phyloP scores from a whole-genome alignment of 2,888 invertebrate genomes.

The Rhabditophanes sp. region DNA sequence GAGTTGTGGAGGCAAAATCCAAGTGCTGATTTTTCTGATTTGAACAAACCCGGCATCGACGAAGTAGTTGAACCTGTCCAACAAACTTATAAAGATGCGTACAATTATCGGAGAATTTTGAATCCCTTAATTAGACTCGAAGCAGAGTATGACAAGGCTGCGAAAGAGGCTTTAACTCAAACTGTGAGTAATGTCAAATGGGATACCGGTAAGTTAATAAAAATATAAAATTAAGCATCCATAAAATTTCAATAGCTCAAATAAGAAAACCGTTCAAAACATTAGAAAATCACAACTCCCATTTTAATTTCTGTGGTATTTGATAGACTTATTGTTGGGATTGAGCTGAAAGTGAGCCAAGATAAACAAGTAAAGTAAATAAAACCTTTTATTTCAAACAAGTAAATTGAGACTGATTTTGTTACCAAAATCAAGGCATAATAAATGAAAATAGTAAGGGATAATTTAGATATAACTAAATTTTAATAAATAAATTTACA shows the following conservation, averaged over 20 bases:
- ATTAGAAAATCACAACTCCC: too few relatives aligned
- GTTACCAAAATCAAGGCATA: too few relatives aligned
- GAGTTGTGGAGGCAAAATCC: slow-evolving; percentile 99
- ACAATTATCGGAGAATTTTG: slow-evolving; percentile 95
- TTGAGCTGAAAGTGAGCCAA: too few relatives aligned
- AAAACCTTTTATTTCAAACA: too few relatives aligned
- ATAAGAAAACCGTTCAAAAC: too few relatives aligned
- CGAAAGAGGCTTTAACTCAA: slow-evolving; percentile 74
- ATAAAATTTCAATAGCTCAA: slow-evolving; percentile 7
- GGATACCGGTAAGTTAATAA: slow-evolving; percentile 92
- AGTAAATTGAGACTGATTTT: too few relatives aligned
- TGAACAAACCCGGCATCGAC: slow-evolving; percentile 49
- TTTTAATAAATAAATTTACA: too few relatives aligned
- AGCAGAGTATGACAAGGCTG: slow-evolving; percentile 88
- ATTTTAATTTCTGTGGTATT: too few relatives aligned
- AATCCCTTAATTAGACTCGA: slow-evolving; percentile 88
- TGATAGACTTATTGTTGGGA: too few relatives aligned
- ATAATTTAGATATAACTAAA: too few relatives aligned
- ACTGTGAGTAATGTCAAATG: slow-evolving; percentile 94
- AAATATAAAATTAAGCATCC: background rate
- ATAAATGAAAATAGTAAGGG: too few relatives aligned
- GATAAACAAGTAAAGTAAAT: too few relatives aligned
- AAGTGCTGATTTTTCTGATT: background rate
- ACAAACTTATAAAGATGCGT: slow-evolving; percentile 78
- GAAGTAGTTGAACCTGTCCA: slow-evolving; percentile 84